These are phyloP conservation scores for Brachionus manjavacas DNA, from an alignment of 1,140 invertebrate genomes.

Conservation along the genomic window DNA sequence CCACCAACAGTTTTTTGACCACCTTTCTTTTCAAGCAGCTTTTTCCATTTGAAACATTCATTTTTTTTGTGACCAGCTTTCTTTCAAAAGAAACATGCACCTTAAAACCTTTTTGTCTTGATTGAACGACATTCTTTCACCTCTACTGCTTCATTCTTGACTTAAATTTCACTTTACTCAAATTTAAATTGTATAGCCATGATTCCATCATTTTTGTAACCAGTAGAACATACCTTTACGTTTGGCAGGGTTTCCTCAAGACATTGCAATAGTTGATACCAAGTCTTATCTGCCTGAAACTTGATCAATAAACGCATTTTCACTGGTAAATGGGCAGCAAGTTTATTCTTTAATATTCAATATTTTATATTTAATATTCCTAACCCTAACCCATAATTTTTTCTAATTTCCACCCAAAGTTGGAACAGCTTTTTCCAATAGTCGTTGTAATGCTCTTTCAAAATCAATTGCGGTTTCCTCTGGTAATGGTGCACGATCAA, in stretches of 20 bases:
- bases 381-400: too few relatives aligned
- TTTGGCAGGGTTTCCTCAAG: not conserved
- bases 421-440: conserved; percentile 15
- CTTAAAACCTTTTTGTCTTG: not conserved
- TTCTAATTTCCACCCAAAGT: not conserved
- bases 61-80: not conserved
- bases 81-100: not conserved
- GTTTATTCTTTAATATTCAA: not conserved
- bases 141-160: not conserved
- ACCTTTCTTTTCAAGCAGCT: not conserved
- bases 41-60: not conserved
- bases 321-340: not conserved
- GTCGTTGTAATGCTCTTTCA: not conserved
- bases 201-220: not conserved
- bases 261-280: not conserved
- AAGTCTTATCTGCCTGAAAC: not conserved
- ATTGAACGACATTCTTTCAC: not conserved
- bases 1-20: not conserved
- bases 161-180: not conserved
- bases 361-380: too few relatives aligned
- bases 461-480: not conserved
- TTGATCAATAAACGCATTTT: not conserved
- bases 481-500: not conserved
- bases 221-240: not conserved
- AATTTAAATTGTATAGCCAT: not conserved